These are phyloP conservation scores for Seriola aureovittata DNA, from an alignment of 2,113 vertebrate genomes.

Conservation along the genomic window DNA sequence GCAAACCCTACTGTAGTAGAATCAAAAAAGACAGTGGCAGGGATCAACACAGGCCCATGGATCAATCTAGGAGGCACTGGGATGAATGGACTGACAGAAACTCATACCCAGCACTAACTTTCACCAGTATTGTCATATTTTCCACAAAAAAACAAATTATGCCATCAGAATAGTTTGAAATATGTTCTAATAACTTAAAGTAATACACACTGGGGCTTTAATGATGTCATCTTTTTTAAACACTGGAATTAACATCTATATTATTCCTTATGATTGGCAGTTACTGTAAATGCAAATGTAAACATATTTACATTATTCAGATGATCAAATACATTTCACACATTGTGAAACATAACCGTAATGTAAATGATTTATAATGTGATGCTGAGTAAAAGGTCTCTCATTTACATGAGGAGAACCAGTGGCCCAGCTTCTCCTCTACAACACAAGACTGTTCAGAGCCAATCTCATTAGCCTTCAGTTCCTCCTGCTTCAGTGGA, in stretches of 20 bases:
- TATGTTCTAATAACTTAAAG: background rate
- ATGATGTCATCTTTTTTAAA: background rate
- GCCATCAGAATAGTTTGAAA: too few species aligned
- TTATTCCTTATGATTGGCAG: background rate
- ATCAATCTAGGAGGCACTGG: too few species aligned
- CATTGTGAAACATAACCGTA: too few species aligned
- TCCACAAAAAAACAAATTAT: background rate
- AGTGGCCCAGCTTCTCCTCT: background rate
- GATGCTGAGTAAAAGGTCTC: slow-evolving; percentile 18
- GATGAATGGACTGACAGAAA: too few species aligned
- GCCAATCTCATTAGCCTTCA: slow-evolving; percentile 64
- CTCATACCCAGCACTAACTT: background rate
- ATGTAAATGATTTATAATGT: background rate
- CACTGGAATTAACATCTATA: background rate
- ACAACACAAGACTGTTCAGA: slow-evolving; percentile 10
- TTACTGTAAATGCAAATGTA: background rate
- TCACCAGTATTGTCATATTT: background rate
- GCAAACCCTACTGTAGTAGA: too few species aligned
- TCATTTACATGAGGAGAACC: slow-evolving; percentile 22
- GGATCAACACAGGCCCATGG: background rate
- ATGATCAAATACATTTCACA: background rate
- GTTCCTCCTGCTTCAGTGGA: slow-evolving; percentile 66
- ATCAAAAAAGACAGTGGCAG: too few species aligned
- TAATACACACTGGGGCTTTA: background rate
- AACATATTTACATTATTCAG: background rate